Conservation (phyloP, 2,888 invertebrate genomes). For the Drosophila picticornis region DNA sequence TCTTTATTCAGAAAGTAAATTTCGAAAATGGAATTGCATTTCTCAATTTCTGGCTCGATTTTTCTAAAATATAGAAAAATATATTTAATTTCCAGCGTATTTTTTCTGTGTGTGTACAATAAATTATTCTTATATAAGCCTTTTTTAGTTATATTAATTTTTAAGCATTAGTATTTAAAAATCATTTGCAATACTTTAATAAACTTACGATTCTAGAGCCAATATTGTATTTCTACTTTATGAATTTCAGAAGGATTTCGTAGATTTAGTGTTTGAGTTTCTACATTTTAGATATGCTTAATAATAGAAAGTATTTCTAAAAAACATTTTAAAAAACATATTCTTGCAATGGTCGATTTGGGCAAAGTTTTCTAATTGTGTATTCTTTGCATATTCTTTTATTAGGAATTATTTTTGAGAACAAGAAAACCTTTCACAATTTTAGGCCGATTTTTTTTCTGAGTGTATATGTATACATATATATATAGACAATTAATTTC, state of each 20-base stretch:
- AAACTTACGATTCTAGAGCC: not conserved
- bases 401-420: not conserved
- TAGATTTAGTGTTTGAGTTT: not conserved
- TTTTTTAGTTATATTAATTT: not conserved
- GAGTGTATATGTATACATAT: not conserved
- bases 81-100: not conserved
- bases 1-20: not conserved
- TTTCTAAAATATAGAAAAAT: not conserved
- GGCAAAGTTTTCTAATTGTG: not conserved
- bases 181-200: too few relatives aligned
- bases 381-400: not conserved
- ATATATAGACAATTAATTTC: conserved; percentile 52
- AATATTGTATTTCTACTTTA: not conserved
- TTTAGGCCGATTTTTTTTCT: not conserved
- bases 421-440: not conserved
- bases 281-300: not conserved
- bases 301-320: not conserved
- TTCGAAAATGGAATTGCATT: not conserved
- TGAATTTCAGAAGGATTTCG: not conserved
- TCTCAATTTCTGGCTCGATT: not conserved
- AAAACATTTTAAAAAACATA: not conserved
- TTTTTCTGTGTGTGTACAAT: rapidly evolving
- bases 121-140: not conserved
- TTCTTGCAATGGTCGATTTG: not conserved
- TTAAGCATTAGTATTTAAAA: not conserved